Evolutionary conservation across 1,140 invertebrate genomes (phyloP), one percentile per base, ranked within the genome.

Genomic region (Mercenaria mercenaria): DNA sequence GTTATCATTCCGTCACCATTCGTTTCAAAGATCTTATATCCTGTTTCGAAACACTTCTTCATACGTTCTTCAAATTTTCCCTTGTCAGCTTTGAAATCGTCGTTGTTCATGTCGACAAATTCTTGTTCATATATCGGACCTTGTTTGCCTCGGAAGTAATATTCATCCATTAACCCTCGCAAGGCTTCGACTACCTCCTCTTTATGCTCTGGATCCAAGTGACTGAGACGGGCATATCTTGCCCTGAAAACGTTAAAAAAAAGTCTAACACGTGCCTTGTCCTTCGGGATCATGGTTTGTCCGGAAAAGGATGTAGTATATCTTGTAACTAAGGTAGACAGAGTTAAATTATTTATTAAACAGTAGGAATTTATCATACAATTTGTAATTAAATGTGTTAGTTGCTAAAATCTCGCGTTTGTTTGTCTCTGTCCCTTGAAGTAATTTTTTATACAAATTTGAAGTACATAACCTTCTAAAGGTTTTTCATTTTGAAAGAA

Each of bases 61-160:
- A 67, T 67, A 32, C 32, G 2, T 18, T 32, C 61, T 11, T 8
- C 8, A 32, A 67, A 67, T 32, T 67, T 67, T n/a, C 11, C 61
- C 26, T 67, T 67, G 61, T 67, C 61, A 6, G 61, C 29, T 32
- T 67, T 67, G 61, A 67, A 67, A 18, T 29, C 26, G 3, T 67
- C 61, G 61, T 67, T 67, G 61, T 67, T 29, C 61, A 37, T 37
- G 18, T 67, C 61, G 61, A 67, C 61, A 37, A 67, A 67, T 18
- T 67, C 61, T 67, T 67, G 61, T 32, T 67, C 61, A 32, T n/a
- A 32, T 29, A 67, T 67, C 8, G 61, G 61, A 8, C 61, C 61
- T 29, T n/a, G 61, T 67, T 67, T 67, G 32, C 61, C 61, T 11
- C 32, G 61, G 61, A 67, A 67, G 61, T 32, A 29, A 32, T 32